Conservation (phyloP, 2,113 vertebrate genomes). For the Anhinga rufa region DNA sequence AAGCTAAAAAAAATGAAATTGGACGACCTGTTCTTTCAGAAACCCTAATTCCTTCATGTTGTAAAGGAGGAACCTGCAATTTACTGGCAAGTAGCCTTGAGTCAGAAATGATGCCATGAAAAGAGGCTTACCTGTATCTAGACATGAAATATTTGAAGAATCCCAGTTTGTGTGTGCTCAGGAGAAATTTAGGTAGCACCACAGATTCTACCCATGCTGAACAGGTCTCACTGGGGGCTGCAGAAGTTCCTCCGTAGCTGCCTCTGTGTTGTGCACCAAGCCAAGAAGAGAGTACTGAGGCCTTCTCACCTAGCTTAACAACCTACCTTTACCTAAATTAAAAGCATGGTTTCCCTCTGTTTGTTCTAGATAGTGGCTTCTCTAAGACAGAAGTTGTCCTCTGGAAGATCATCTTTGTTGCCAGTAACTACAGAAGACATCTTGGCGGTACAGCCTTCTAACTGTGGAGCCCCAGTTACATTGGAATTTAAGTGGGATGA, state of each 20-base stretch:
- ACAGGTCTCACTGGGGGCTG: not conserved
- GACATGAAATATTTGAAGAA: not conserved
- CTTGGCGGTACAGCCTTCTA: not conserved
- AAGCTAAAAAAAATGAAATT: not conserved
- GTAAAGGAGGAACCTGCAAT: not conserved
- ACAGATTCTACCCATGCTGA: not conserved
- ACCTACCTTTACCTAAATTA: not conserved
- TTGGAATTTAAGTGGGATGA: not conserved
- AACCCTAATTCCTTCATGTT: not conserved
- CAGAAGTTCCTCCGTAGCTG: not conserved
- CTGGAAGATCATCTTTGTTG: not conserved
- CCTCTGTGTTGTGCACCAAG: not conserved
- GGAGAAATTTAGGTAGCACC: not conserved
- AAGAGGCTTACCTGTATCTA: not conserved
- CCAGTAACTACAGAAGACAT: not conserved
- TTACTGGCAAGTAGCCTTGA: not conserved
- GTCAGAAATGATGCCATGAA: not conserved
- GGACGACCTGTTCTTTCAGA: not conserved
- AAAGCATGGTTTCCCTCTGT: not conserved
- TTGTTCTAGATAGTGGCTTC: not conserved
- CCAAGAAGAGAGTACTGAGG: not conserved
- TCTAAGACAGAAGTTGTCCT: not conserved
- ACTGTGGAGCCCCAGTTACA: not conserved
- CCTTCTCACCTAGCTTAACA: not conserved
- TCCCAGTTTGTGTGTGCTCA: not conserved